Base-by-base conservation (phyloP, 2,888 invertebrate genomes). In the Allacma fusca region DNA sequence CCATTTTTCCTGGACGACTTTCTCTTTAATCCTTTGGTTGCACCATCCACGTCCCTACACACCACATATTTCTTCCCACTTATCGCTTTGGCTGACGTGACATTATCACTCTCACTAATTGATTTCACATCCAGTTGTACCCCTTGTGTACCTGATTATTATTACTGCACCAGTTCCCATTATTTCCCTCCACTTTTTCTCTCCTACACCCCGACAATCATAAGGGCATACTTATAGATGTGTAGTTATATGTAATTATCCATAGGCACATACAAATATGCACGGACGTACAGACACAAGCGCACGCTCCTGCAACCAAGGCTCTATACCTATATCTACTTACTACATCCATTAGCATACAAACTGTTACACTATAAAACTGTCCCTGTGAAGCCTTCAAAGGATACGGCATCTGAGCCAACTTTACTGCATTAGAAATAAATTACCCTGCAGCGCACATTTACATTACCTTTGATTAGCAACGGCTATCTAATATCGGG, bases 91-190 rank as follows among this genome's bases (percentile, higher is more conserved):
- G 21, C 77, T 75, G 77, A 80, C 76, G 62, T 76, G 79, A 76
- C 76, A 78, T 80, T 80, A 80, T 79, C 77, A 77, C 79, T 78
- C 78, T 77, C 71, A 62, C 77, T 80, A 78, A 80, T 80, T 80
- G 79, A 80, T 80, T 80, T 78, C 75, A 75, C 72, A 78, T 75
- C 75, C 72, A 59, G 59, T 72, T 67, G 69, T 75, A 72, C 76
- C 78, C 75, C 67, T 69, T 67, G 72, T 75, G 78, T 78, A 78
- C 78, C 78, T 78, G 78, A 78, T 75, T 75, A 75, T 78, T 64
- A 78, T 78, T 78, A 78, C 78, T 62, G 29, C 62, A 64, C 72
- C 73, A 68, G 64, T 70, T 78, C 44, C 70, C 16, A 29, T 67
- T 73, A 50, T 50, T 50, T 75, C 26, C 50, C 75, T n/a, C 23